These are phyloP conservation scores for Philypnodon macrostomus DNA, from an alignment of 2,797 vertebrate genomes.

Conservation along the genomic window DNA sequence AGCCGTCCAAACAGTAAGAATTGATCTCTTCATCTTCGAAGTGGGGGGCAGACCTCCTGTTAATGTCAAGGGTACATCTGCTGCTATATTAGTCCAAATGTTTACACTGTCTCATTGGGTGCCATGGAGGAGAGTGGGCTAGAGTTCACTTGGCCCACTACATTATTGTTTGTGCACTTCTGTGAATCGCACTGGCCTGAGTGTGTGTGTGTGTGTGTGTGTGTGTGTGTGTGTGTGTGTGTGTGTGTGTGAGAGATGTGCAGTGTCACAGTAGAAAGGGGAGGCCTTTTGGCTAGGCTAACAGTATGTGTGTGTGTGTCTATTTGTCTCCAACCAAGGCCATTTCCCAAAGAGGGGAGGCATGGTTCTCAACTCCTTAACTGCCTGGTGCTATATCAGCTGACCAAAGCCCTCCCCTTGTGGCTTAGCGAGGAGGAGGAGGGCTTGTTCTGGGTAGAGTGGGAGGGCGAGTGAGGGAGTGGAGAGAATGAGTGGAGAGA, in stretches of 20 bases:
- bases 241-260: conserved; percentile 28
- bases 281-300: conserved; percentile 35
- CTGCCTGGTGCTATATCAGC: conserved; percentile 72
- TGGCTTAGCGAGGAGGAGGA: conserved; percentile 62
- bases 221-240: conserved; percentile 1
- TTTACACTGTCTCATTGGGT: conserved; percentile 73
- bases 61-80: conserved; percentile 79
- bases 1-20: conserved; percentile 49
- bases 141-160: conserved; percentile 56
- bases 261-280: conserved; percentile 47
- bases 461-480: conserved; percentile 37
- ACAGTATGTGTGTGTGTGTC: conserved; percentile 38
- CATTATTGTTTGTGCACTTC: conserved; percentile 27
- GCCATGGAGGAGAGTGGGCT: conserved; percentile 57
- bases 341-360: conserved; percentile 72
- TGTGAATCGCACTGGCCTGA: conserved; percentile 49
- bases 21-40: conserved; percentile 42
- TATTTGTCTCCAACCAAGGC: conserved; percentile 72
- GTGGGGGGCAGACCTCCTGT: conserved; percentile 21
- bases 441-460: conserved; percentile 44
- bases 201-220: conserved; percentile 30
- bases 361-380: conserved; percentile 55
- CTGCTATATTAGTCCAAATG: conserved; percentile 79
- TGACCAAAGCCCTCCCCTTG: conserved; percentile 62
- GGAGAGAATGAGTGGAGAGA: conserved; percentile 18